Base-by-base conservation (phyloP, 2,888 invertebrate species). In the Folsomia manolachei region DNA sequence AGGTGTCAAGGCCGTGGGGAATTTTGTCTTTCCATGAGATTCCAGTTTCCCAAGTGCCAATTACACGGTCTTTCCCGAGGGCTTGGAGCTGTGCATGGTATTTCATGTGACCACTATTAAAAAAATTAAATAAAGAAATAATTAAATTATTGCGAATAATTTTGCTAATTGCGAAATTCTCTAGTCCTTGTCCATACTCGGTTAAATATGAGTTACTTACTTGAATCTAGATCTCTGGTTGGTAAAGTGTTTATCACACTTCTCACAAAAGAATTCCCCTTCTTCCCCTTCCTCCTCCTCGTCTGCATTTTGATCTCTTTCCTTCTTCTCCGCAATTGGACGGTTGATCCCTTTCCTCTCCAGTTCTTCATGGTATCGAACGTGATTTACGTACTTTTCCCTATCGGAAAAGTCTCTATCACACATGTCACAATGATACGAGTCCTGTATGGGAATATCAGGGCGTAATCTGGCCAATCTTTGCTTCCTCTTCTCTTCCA, bases 291-390 rank as follows among this genome's bases (percentile, higher is more conserved):
- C 56, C 21, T 56, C 56, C 56, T n/a, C 56, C 4, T 56, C 56
- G 19, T 56, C 56, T 14, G 7, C 56, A 14, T 56, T 4, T 7
- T 18, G 4, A 21, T 21, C 19, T 19, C 21, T 56, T n/a, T 56
- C 56, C 56, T 56, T 56, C 21, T 56, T 56, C 56, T 56, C 56
- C 18, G 56, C 56, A 56, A 56, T 56, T 18, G 56, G 56, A 14
- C 56, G 7, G 21, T 56, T n/a, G 11, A 56, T 56, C 18, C 56
- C 56, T 7, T 56, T n/a, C 56, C 56, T 56, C 4, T 7, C 56
- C 18, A 56, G 56, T 7, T n/a, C 4, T 7, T 7, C 56, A 21
- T 56, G 56, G 18, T 4, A 4, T n/a, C 21, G 7, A 4, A 56
- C 7, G 21, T 56, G 56, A 56, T 56, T 56, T 56, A 56, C 19